Conservation (phyloP, 2,113 vertebrate genomes). For the Anoura caudifer region DNA sequence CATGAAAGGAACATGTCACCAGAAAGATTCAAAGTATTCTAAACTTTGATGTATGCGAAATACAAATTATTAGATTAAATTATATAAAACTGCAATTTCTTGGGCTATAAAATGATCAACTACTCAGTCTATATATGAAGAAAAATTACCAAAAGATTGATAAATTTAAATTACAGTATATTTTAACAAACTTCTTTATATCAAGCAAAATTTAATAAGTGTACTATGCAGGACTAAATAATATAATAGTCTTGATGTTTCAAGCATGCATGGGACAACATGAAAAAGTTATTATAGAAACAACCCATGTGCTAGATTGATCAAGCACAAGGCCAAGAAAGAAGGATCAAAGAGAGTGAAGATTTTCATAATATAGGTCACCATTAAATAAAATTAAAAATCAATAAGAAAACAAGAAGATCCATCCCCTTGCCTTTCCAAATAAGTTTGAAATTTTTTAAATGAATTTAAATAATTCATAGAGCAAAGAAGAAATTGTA, state of each 20-base stretch:
- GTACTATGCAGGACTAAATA: neutral
- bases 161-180: neutral
- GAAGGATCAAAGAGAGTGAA: neutral
- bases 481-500: neutral
- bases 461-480: neutral
- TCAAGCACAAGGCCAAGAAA: neutral
- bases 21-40: neutral
- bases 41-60: neutral
- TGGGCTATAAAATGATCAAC: neutral
- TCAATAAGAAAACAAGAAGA: neutral
- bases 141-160: neutral
- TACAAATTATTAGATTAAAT: neutral
- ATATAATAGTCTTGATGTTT: neutral
- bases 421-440: neutral
- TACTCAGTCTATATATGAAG: neutral
- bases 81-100: neutral
- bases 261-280: neutral
- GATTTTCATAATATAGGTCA: neutral
- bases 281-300: neutral
- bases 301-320: neutral
- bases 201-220: neutral
- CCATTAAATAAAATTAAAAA: neutral
- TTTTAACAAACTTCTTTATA: neutral
- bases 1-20: neutral
- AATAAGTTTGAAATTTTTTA: neutral